Percentiles rank a stretch among this genome's conserved stretches.
Conservation (phyloP, 1,140 invertebrate species). For the Megalonaias nervosa region DNA sequence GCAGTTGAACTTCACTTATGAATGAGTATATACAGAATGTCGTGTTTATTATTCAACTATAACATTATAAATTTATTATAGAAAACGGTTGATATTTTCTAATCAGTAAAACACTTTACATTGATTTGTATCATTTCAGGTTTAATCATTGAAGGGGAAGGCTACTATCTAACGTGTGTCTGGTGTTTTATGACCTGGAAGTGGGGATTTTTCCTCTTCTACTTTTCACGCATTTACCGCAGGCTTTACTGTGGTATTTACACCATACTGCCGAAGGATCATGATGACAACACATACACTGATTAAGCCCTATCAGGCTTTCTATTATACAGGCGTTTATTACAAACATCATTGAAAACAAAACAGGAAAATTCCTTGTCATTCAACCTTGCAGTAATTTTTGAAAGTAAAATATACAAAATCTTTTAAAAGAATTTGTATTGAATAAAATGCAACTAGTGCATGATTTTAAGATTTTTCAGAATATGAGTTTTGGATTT, state of each 20-base stretch:
- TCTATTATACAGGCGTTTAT: too few species aligned
- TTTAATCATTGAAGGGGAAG: constrained; percentile 52
- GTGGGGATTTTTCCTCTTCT: constrained; percentile 66
- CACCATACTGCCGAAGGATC: not conserved
- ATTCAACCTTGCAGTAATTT: too few species aligned
- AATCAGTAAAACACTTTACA: not conserved
- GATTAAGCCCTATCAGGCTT: too few species aligned
- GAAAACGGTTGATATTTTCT: not conserved
- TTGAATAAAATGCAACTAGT: too few species aligned
- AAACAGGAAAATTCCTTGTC: too few species aligned
- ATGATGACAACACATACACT: constrained; percentile 5
- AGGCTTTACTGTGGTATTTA: constrained; percentile 1
- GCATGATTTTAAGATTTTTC: too few species aligned
- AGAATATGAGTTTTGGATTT: too few species aligned
- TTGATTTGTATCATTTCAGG: constrained; percentile 47
- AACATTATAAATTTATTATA: not conserved
- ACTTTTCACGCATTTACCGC: constrained; percentile 48
- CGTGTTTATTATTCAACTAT: not conserved
- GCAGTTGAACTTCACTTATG: not conserved
- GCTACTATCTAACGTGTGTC: constrained; percentile 63
- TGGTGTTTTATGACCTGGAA: constrained; percentile 71
- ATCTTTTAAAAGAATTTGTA: too few species aligned
- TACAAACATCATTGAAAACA: too few species aligned
- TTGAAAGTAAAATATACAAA: too few species aligned
- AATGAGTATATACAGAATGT: not conserved